These are phyloP conservation scores for Callyntrura guangdongensis DNA, from an alignment of 2,888 invertebrate genomes.

Conservation along the genomic window DNA sequence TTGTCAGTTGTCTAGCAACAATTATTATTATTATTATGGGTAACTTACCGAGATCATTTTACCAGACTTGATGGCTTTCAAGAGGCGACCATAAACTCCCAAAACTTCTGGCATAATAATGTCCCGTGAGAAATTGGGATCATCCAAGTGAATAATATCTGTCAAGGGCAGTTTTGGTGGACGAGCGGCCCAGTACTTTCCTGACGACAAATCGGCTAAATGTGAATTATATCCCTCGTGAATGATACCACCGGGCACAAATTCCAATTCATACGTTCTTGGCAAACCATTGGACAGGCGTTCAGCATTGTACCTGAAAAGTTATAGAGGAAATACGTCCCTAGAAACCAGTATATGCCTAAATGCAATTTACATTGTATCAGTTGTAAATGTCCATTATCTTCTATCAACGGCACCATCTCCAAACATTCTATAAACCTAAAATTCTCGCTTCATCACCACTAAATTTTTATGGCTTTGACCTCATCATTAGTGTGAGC, in stretches of 20 bases:
- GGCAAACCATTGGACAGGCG: slow-evolving; percentile 71
- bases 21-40: neutral
- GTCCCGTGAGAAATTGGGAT: slow-evolving; percentile 63
- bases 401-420: slow-evolving; percentile 35
- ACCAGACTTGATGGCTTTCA: slow-evolving; percentile 64
- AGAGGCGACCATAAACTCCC: slow-evolving; percentile 34
- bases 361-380: neutral
- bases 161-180: slow-evolving; percentile 60
- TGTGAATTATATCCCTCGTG: slow-evolving; percentile 77
- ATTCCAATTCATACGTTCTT: slow-evolving; percentile 47
- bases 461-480: neutral
- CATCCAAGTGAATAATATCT: slow-evolving; percentile 68
- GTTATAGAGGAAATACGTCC: neutral
- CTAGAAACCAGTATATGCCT: neutral
- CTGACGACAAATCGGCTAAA: slow-evolving; percentile 71
- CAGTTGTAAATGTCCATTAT: neutral
- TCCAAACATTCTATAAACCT: neutral
- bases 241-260: slow-evolving; percentile 48
- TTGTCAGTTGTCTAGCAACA: neutral
- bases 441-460: neutral
- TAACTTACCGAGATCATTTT: slow-evolving; percentile 65
- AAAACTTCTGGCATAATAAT: slow-evolving; percentile 48
- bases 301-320: slow-evolving; percentile 75
- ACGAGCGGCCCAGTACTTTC: slow-evolving; percentile 51
- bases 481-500: neutral